These are phyloP conservation scores for Drosophila trapezifrons DNA, from an alignment of 1,140 invertebrate species.

Conservation along the genomic window DNA sequence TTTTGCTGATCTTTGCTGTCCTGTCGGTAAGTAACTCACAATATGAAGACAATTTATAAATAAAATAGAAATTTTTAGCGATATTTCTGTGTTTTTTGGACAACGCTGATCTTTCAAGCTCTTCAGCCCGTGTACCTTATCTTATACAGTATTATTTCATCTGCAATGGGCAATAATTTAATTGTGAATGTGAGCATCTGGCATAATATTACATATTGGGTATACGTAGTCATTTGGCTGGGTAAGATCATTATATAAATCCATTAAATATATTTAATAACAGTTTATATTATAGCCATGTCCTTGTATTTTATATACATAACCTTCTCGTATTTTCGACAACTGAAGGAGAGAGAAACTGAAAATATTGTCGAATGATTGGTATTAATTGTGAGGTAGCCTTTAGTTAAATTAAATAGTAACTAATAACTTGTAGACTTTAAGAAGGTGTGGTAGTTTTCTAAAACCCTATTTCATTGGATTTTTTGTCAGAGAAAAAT, in stretches of 20 bases:
- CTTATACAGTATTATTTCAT: slow-evolving; percentile 10
- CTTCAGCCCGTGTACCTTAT: slow-evolving; percentile 14
- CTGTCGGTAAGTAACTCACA: slow-evolving; percentile 15
- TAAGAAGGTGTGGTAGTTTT: neutral
- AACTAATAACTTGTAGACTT: too few relatives aligned
- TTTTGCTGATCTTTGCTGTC: slow-evolving; percentile 7
- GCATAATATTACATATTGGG: slow-evolving; percentile 21
- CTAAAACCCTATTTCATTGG: neutral
- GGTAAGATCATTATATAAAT: neutral
- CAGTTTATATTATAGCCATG: slow-evolving; percentile 1
- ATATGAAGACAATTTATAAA: neutral
- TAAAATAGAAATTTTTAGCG: neutral
- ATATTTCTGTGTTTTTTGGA: slow-evolving; percentile 1
- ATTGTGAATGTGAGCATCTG: slow-evolving; percentile 5
- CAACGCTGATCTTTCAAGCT: neutral
- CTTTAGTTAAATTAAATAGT: too few relatives aligned
- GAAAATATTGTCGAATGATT: neutral
- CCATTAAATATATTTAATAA: neutral
- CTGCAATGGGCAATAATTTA: slow-evolving; percentile 10
- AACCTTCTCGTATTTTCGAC: slow-evolving; percentile 5
- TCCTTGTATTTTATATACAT: slow-evolving; percentile 35
- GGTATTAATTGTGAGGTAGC: neutral
- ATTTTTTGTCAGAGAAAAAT: neutral
- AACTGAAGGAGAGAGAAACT: neutral
- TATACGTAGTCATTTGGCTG: slow-evolving; percentile 2